Conservation (phyloP, 2,888 invertebrate species). For the Cheilosia scutellata region DNA sequence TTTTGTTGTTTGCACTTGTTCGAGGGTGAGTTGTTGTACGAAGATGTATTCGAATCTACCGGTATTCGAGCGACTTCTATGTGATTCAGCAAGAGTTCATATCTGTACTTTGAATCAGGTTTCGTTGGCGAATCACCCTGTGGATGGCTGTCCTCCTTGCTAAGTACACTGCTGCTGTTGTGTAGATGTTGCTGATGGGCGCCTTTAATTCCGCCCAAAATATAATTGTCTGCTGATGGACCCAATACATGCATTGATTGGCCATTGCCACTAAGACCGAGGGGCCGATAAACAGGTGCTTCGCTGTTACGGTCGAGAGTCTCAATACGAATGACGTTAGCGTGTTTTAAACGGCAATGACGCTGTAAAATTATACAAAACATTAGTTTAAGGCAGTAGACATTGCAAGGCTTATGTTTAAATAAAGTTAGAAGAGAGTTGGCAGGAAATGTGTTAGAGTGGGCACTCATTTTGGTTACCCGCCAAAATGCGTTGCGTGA, state of each 20-base stretch:
- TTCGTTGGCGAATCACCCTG: slow-evolving; percentile 28
- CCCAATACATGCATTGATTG: slow-evolving; percentile 49
- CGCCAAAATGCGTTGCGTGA: background rate
- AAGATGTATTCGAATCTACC: slow-evolving; percentile 41
- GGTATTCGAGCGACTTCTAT: slow-evolving; percentile 82
- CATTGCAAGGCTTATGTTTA: background rate
- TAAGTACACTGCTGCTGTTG: slow-evolving; percentile 76
- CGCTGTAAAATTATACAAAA: slow-evolving; percentile 85
- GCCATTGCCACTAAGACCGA: slow-evolving; percentile 78
- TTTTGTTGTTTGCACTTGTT: slow-evolving; percentile 88
- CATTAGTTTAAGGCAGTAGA: slow-evolving; percentile 42
- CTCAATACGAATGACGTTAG: slow-evolving; percentile 90
- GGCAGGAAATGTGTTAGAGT: slow-evolving; percentile 34
- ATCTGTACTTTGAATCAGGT: slow-evolving; percentile 28
- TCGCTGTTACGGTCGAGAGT: slow-evolving; percentile 83
- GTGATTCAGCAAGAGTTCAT: slow-evolving; percentile 77
- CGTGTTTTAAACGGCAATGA: slow-evolving; percentile 91
- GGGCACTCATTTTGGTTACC: background rate
- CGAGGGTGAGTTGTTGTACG: slow-evolving; percentile 42
- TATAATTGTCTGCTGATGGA: slow-evolving; percentile 72
- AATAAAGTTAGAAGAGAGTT: slow-evolving; percentile 28
- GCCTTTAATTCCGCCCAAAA: slow-evolving; percentile 71
- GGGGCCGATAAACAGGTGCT: slow-evolving; percentile 82
- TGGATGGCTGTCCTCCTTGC: slow-evolving; percentile 76
- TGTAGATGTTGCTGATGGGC: slow-evolving; percentile 68